phyloP scores from a whole-genome alignment of 2,888 invertebrate genomes.

The Nymphalis urticae region DNA sequence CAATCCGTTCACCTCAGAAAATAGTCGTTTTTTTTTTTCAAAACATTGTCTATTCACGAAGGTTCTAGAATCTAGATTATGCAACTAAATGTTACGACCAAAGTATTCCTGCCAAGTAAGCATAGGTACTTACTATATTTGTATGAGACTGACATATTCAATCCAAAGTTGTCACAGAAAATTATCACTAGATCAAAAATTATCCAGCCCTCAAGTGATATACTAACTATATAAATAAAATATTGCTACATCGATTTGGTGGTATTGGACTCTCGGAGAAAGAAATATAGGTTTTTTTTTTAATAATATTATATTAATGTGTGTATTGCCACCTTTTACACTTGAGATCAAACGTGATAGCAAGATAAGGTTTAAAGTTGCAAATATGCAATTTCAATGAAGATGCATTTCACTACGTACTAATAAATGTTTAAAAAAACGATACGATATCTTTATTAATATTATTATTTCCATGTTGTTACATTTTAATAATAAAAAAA shows the following conservation, averaged over 20 bases:
- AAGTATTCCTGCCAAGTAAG: no score
- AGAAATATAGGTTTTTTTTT: not conserved
- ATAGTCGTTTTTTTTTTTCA: no score
- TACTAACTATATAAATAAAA: not conserved
- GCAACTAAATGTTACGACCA: no score
- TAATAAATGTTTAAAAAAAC: not conserved
- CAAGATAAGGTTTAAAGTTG: not conserved
- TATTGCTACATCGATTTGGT: conserved; percentile 2
- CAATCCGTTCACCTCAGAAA: no score
- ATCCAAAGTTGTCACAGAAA: not conserved
- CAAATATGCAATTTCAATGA: conserved; percentile 16
- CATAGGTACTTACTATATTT: no score
- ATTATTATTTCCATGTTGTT: not conserved
- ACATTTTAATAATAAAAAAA: not conserved
- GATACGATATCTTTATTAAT: not conserved
- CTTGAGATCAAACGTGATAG: conserved; percentile 24
- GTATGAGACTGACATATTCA: no score
- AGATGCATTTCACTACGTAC: conserved; percentile 37
- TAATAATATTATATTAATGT: not conserved
- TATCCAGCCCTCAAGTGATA: not conserved
- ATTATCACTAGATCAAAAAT: not conserved
- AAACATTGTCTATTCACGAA: no score
- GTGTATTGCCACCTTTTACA: conserved; percentile 7
- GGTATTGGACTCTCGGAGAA: not conserved
- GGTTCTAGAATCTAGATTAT: no score